Evolutionary conservation across 2,113 vertebrate genomes (phyloP).

Genomic region (Plotosus lineatus): DNA sequence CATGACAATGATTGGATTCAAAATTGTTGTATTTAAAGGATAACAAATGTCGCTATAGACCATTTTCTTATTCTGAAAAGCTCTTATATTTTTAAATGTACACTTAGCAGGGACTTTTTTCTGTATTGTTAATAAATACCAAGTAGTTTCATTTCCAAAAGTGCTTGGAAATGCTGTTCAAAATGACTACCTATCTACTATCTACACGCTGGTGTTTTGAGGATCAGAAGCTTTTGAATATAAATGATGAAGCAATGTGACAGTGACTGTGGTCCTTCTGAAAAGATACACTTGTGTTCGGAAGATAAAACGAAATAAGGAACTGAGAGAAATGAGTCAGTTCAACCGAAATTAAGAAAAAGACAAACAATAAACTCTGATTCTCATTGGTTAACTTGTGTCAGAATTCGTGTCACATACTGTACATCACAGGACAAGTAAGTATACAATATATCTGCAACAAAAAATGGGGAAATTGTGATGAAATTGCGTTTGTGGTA

Average conservation of each 20-base stretch:
- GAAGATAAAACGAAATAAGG: background rate
- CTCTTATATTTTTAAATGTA: background rate
- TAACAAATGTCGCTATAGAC: background rate
- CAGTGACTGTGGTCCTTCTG: constrained; percentile 57
- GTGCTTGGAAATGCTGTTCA: background rate
- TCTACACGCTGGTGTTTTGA: background rate
- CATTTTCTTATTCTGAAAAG: background rate
- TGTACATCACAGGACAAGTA: too few species aligned
- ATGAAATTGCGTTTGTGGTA: too few species aligned
- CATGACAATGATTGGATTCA: background rate
- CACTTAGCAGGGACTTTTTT: background rate
- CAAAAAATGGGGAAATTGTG: too few species aligned
- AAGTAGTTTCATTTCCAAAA: background rate
- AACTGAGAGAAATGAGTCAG: background rate
- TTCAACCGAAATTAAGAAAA: background rate
- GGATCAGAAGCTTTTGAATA: background rate
- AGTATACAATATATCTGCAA: too few species aligned
- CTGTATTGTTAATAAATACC: background rate
- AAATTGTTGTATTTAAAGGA: background rate
- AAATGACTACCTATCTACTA: background rate
- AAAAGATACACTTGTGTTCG: too few species aligned
- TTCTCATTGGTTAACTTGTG: background rate
- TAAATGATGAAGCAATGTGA: constrained; percentile 44
- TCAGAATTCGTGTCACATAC: background rate
- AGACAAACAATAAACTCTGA: background rate